These are phyloP conservation scores for Xenops minutus DNA, from an alignment of 2,797 vertebrate species.

Conservation along the genomic window DNA sequence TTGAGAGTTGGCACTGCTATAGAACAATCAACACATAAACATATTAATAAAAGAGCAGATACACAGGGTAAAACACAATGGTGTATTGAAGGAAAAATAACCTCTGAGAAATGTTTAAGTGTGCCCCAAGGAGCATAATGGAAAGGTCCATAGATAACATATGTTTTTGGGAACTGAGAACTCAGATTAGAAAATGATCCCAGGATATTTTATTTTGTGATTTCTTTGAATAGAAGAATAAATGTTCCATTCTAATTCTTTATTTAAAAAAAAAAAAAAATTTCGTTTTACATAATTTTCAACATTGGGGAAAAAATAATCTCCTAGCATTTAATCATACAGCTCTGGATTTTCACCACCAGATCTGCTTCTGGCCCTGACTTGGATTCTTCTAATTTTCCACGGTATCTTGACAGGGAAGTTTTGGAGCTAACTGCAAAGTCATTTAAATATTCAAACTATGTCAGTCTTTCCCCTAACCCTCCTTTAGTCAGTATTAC, in stretches of 20 bases:
- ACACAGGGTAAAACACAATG: background rate
- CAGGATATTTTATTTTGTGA: background rate
- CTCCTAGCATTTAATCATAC: background rate
- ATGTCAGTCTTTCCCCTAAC: background rate
- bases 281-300: background rate
- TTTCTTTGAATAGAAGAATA: background rate
- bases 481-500: background rate
- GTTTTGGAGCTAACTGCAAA: background rate
- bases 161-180: background rate
- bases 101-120: background rate
- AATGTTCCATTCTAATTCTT: background rate
- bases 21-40: background rate
- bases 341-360: background rate
- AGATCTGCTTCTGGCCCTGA: background rate
- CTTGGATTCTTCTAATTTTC: background rate
- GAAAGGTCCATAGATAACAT: constrained; percentile 14
- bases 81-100: constrained; percentile 11
- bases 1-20: background rate
- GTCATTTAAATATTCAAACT: background rate
- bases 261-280: background rate
- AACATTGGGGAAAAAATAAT: fast-evolving
- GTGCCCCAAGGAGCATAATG: background rate
- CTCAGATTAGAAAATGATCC: constrained; percentile 1
- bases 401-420: background rate
- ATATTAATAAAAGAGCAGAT: background rate